Conservation (phyloP, 2,113 vertebrate genomes). For the Ginglymostoma cirratum region DNA sequence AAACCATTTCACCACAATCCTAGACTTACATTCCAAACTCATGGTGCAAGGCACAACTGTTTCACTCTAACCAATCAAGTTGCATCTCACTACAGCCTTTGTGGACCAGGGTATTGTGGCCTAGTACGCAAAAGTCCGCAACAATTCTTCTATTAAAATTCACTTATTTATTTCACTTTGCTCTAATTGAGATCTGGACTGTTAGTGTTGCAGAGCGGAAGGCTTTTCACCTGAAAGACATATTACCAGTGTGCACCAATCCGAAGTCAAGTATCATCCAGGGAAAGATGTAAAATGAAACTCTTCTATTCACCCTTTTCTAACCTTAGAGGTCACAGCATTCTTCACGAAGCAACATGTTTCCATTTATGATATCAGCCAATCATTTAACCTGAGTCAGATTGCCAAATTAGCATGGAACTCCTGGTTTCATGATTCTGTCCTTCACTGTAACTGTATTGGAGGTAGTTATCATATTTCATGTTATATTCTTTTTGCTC, state of each 20-base stretch:
- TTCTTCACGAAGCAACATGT: no score
- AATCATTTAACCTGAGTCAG: not conserved
- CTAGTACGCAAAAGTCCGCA: not conserved
- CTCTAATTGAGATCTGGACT: not conserved
- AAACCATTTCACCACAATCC: not conserved
- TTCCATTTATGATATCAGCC: not conserved
- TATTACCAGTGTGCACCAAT: not conserved
- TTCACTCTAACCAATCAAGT: not conserved
- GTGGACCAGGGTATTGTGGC: not conserved
- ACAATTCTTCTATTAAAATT: not conserved
- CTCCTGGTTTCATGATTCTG: not conserved
- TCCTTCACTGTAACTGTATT: not conserved
- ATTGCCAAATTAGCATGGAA: not conserved
- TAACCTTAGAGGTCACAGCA: not conserved
- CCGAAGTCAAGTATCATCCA: not conserved
- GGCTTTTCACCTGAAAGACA: not conserved
- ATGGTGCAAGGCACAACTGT: not conserved
- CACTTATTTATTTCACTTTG: not conserved
- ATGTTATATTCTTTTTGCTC: not conserved
- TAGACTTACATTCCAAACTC: not conserved
- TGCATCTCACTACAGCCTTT: not conserved
- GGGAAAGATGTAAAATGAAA: not conserved
- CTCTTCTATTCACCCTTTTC: not conserved
- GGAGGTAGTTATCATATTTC: not conserved
- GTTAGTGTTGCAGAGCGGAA: not conserved